A percentile compares a stretch with the other conserved stretches of the same genome.
Evolutionary conservation across 2,888 invertebrate genomes (phyloP).

Genomic region (Aphodius granarius): DNA sequence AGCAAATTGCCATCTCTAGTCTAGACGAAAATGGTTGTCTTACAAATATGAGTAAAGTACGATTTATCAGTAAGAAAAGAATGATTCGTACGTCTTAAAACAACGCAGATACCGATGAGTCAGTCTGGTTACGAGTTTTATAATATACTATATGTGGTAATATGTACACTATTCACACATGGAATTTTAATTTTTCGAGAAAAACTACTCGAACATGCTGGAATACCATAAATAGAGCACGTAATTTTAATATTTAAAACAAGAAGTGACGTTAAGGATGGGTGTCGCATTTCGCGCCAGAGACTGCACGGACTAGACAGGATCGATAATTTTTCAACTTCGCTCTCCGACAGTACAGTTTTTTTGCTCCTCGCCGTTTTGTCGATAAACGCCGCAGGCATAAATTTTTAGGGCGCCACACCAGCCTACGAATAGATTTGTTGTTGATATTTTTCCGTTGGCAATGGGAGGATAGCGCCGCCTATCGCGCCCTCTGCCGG

Average conservation of each 20-base stretch:
- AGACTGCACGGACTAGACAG: neutral
- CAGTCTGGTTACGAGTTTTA: no score
- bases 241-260: neutral
- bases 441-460: neutral
- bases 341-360: neutral
- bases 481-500: neutral
- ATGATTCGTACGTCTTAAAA: no score
- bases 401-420: slow-evolving; percentile 1
- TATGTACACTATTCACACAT: no score
- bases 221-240: neutral
- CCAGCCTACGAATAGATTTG: neutral
- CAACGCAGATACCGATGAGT: no score
- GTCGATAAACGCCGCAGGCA: slow-evolving; percentile 15
- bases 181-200: no score
- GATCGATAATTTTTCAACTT: neutral
- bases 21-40: neutral
- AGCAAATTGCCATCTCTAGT: neutral
- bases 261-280: neutral
- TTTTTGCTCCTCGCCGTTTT: neutral
- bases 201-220: no score
- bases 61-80: no score
- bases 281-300: neutral
- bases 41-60: no score
- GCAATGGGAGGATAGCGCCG: neutral
- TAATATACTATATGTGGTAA: no score